Percentiles rank a stretch among this genome's conserved stretches.
Evolutionary conservation across 2,888 invertebrate species (phyloP).

Genomic region (Sisyra terminalis): DNA sequence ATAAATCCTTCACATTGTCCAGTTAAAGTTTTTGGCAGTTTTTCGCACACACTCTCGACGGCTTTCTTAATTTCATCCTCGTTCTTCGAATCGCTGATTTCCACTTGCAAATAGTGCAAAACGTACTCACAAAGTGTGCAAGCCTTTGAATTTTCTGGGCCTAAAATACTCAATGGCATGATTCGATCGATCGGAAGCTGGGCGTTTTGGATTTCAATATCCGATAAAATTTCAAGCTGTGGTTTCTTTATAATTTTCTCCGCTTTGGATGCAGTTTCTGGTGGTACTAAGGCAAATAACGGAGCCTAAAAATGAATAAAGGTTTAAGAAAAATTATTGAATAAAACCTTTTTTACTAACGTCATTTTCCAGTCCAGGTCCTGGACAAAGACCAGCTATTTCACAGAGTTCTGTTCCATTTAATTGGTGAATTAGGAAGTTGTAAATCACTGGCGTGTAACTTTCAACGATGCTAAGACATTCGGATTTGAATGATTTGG

Average conservation of each 20-base stretch:
- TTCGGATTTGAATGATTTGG: slow-evolving; percentile 52
- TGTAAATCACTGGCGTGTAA: slow-evolving; percentile 60
- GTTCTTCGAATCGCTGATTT: slow-evolving; percentile 45
- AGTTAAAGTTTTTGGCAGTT: slow-evolving; percentile 42
- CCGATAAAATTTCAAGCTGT: slow-evolving; percentile 16
- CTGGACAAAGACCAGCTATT: slow-evolving; percentile 50
- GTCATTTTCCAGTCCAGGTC: slow-evolving; percentile 14
- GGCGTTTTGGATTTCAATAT: slow-evolving; percentile 22
- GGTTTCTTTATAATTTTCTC: slow-evolving; percentile 15
- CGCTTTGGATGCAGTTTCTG: slow-evolving; percentile 12
- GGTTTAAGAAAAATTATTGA: slow-evolving; percentile 18
- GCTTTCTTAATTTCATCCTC: slow-evolving; percentile 53
- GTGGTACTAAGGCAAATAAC: slow-evolving; percentile 4
- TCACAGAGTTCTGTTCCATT: slow-evolving; percentile 53
- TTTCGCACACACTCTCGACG: slow-evolving; percentile 51
- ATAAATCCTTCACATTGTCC: slow-evolving; percentile 59
- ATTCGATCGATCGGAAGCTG: slow-evolving; percentile 36
- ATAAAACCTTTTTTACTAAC: slow-evolving; percentile 17
- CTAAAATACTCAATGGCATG: slow-evolving; percentile 22
- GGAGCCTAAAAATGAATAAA: slow-evolving; percentile 8
- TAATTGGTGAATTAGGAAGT: slow-evolving; percentile 47
- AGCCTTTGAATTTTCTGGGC: slow-evolving; percentile 28
- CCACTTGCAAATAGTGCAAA: slow-evolving; percentile 60
- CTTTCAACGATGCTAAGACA: slow-evolving; percentile 62
- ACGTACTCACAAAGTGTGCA: slow-evolving; percentile 74